Evolutionary conservation across 2,888 invertebrate species (phyloP).

Genomic region (Synanthedon tipuliformis): DNA sequence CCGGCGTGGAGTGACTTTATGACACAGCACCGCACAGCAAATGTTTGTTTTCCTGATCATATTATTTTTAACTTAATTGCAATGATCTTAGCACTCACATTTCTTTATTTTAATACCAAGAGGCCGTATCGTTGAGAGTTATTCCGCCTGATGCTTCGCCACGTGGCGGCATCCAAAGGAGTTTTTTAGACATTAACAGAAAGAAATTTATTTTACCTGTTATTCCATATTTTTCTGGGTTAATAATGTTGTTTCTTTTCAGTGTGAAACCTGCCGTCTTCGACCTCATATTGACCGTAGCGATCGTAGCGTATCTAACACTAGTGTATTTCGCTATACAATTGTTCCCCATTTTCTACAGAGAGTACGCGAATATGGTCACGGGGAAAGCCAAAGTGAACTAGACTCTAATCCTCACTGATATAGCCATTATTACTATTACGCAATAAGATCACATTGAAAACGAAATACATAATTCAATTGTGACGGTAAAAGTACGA

Average conservation of each 20-base stretch:
- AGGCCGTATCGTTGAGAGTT: too few relatives aligned
- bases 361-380: constrained; percentile 68
- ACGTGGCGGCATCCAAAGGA: too few relatives aligned
- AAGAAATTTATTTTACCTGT: too few relatives aligned
- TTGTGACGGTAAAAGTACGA: constrained; percentile 4
- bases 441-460: neutral
- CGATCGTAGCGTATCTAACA: constrained; percentile 86
- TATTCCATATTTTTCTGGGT: too few relatives aligned
- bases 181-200: too few relatives aligned
- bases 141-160: too few relatives aligned
- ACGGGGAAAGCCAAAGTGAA: constrained; percentile 52
- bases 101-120: too few relatives aligned
- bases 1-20: too few relatives aligned
- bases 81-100: too few relatives aligned
- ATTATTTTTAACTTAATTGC: too few relatives aligned
- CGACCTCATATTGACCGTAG: constrained; percentile 91
- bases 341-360: constrained; percentile 76
- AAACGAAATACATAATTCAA: constrained; percentile 2
- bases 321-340: constrained; percentile 85
- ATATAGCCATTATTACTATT: neutral
- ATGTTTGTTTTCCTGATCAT: too few relatives aligned
- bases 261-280: constrained; percentile 98
- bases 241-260: constrained; percentile 33
- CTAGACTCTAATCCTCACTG: constrained; percentile 18
- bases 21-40: too few relatives aligned